Percentiles rank a stretch among this genome's conserved stretches.
Evolutionary conservation across 1,140 invertebrate species (phyloP).

Genomic region (Eubasilissa regina): DNA sequence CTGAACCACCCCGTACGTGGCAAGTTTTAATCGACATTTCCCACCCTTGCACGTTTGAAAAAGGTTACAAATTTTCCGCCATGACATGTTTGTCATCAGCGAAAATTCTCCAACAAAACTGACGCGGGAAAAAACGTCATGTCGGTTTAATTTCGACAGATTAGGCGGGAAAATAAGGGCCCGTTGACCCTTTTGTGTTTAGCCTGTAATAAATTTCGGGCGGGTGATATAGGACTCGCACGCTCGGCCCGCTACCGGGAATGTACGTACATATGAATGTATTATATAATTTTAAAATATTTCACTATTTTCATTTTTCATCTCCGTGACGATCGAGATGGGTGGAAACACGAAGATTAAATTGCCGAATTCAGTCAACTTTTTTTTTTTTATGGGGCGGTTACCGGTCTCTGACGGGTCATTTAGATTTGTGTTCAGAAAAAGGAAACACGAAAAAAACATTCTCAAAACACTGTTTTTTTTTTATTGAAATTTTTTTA

Average conservation of each 20-base stretch:
- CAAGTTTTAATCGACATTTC: constrained; percentile 31
- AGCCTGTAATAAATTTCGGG: constrained; percentile 37
- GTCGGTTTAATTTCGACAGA: constrained; percentile 52
- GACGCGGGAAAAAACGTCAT: constrained; percentile 38
- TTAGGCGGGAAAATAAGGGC: constrained; percentile 42
- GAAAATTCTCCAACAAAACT: constrained; percentile 9
- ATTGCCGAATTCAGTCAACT: too few relatives aligned
- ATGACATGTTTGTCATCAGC: neutral
- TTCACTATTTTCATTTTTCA: too few relatives aligned
- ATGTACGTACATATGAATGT: too few relatives aligned
- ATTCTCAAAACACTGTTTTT: too few relatives aligned
- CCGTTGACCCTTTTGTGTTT: constrained; percentile 46
- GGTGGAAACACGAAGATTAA: too few relatives aligned
- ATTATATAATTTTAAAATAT: too few relatives aligned
- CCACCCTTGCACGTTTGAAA: neutral
- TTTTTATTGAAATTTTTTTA: too few relatives aligned
- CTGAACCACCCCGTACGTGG: neutral
- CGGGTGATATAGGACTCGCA: constrained; percentile 22
- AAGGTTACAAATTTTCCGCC: neutral
- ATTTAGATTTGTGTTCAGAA: too few relatives aligned
- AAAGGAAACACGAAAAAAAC: too few relatives aligned
- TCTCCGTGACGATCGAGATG: too few relatives aligned
- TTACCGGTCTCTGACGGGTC: too few relatives aligned
- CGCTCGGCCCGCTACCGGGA: neutral
- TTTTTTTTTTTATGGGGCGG: too few relatives aligned